Evolutionary conservation across 2,888 invertebrate genomes (phyloP), one percentile per base, ranked within the genome.

Genomic region (Aspidiotus destructor): DNA sequence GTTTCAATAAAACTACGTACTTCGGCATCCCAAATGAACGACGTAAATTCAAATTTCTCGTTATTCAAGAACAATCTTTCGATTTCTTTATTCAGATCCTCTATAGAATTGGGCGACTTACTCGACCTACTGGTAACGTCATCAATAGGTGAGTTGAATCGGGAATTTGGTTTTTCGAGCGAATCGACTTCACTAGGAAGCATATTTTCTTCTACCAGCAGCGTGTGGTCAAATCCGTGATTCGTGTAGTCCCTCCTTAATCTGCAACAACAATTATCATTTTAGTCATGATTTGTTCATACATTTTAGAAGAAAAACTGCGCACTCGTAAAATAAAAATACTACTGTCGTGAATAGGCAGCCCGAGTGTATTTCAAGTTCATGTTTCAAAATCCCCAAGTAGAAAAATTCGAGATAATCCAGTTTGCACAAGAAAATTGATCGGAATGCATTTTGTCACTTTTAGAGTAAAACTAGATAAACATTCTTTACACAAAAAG

Each of bases 1-100:
- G 48, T 48, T 13, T 52, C 13, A 52, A 28, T 9, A 15, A n/a
- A 7, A 60, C 17, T 13, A 15, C 15, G 40, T 48, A 67, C 67
- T 28, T 60, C 67, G 48, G 44, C 42, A 57, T 67, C 67, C 67
- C 67, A 67, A 13, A 67, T 28, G 48, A 67, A 58, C 11, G 67
- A 58, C 15, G 67, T 44, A 48, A 67, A 58, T 44, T 60, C 67
- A 11, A 44, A 67, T 60, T 67, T 67, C 41, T 67, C 67, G 15
- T 67, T 67, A 57, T 67, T 67, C 40, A 67, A 52, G 40, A 67
- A 67, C 60, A 67, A 58, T 67, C 58, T 67, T 60, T 67, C 67
- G n/a, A 67, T 67, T n/a, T 67, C 67, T 67, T 67, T 67, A 52
- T 67, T 67, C 28, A 67, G 58, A 40, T 67, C 67, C 17, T 67